A percentile compares a stretch with the other conserved stretches of the same genome.
Conservation (phyloP, 2,888 invertebrate genomes). For the Lasioglossum zephyrum region DNA sequence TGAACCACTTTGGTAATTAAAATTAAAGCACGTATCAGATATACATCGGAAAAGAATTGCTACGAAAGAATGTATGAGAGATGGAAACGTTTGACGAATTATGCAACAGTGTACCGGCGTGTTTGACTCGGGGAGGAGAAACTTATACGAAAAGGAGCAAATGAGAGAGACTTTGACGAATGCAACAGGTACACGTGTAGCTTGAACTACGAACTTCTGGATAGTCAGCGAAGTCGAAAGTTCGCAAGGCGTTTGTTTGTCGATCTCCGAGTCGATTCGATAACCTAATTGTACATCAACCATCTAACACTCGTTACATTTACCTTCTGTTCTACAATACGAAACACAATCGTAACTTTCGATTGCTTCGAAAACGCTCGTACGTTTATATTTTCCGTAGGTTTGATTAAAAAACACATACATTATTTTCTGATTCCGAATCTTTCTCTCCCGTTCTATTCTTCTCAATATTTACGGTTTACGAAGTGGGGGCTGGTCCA, state of each 20-base stretch:
- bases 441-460: too few relatives aligned
- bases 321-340: not conserved
- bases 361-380: not conserved
- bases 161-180: conserved; percentile 26
- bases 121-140: not conserved
- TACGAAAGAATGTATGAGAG: not conserved
- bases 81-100: not conserved
- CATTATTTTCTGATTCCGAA: not conserved
- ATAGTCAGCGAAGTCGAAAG: conserved; percentile 26
- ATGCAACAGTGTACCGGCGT: not conserved
- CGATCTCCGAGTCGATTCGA: not conserved
- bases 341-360: too few relatives aligned
- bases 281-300: not conserved
- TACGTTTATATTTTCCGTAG: not conserved
- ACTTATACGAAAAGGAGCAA: conserved; percentile 13
- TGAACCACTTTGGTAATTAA: too few relatives aligned
- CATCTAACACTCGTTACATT: not conserved
- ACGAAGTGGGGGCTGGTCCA: too few relatives aligned
- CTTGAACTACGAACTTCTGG: conserved; percentile 28
- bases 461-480: too few relatives aligned
- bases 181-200: conserved; percentile 56
- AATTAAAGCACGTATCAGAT: too few relatives aligned
- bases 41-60: too few relatives aligned
- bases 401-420: not conserved
- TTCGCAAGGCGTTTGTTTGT: conserved; percentile 13